Percentiles rank a stretch among this genome's conserved stretches.
Conservation (phyloP, 1,140 invertebrate genomes). For the Zaprionus inermis region DNA sequence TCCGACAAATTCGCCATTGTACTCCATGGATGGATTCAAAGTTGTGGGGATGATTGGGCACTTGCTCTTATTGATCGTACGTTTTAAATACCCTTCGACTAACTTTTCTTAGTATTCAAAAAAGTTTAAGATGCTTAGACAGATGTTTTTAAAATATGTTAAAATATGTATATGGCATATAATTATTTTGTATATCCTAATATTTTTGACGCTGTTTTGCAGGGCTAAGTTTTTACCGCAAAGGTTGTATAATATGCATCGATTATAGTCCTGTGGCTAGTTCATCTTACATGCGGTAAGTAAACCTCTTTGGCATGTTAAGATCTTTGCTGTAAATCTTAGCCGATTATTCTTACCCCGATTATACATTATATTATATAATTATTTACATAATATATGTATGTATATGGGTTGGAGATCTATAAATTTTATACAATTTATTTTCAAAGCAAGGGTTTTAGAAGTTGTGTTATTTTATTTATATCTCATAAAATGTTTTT, state of each 20-base stretch:
- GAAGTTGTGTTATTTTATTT: not conserved
- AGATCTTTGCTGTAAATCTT: too few relatives aligned
- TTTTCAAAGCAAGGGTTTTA: not conserved
- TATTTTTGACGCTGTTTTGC: too few relatives aligned
- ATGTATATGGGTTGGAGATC: not conserved
- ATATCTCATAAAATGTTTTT: not conserved
- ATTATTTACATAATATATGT: too few relatives aligned
- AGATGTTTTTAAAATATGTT: too few relatives aligned
- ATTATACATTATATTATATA: too few relatives aligned
- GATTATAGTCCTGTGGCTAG: slow-evolving; percentile 70
- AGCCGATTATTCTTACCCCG: too few relatives aligned
- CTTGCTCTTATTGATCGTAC: slow-evolving; percentile 70
- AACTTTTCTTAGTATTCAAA: too few relatives aligned
- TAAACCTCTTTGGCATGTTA: too few relatives aligned
- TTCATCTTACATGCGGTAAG: slow-evolving; percentile 66
- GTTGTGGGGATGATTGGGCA: slow-evolving; percentile 73
- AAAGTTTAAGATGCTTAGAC: too few relatives aligned
- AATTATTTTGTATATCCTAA: too few relatives aligned
- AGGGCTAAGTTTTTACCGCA: slow-evolving; percentile 76
- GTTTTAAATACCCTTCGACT: not conserved
- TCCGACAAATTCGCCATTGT: slow-evolving; percentile 75
- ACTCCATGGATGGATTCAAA: slow-evolving; percentile 81
- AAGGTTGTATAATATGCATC: slow-evolving; percentile 80
- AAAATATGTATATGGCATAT: too few relatives aligned
- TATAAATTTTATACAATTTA: not conserved